phyloP scores from a whole-genome alignment of 2,797 vertebrate species.

The Gambelia wislizenii region DNA sequence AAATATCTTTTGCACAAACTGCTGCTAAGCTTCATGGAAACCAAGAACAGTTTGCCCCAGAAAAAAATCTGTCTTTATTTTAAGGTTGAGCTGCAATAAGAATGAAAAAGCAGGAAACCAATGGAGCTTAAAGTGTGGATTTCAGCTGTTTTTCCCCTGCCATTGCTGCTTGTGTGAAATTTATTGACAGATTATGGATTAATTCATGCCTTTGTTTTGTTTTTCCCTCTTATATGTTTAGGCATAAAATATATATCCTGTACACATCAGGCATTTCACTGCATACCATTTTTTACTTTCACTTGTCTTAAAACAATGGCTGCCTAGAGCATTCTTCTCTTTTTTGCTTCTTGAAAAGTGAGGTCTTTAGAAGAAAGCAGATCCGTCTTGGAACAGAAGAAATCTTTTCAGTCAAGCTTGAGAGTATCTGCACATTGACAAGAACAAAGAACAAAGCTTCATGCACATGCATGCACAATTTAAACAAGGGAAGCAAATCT shows the following conservation, averaged over 20 bases:
- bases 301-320: slow-evolving; percentile 31
- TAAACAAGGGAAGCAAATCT: neutral
- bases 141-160: neutral
- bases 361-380: slow-evolving; percentile 29
- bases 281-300: slow-evolving; percentile 33
- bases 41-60: neutral
- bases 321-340: slow-evolving; percentile 18
- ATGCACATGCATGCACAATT: neutral
- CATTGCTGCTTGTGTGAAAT: neutral
- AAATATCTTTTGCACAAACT: neutral
- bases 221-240: slow-evolving; percentile 5
- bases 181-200: slow-evolving; percentile 31
- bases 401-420: neutral
- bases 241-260: neutral
- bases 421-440: neutral
- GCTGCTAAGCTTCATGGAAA: neutral
- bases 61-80: neutral
- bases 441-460: neutral
- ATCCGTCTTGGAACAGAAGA: slow-evolving; percentile 6
- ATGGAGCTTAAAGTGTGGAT: neutral
- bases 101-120: slow-evolving; percentile 6
- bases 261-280: neutral
- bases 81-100: neutral
- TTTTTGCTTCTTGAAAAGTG: slow-evolving; percentile 24
- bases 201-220: neutral